Evolutionary conservation across 2,797 vertebrate species (phyloP).

Genomic region (Sternotherus odoratus): DNA sequence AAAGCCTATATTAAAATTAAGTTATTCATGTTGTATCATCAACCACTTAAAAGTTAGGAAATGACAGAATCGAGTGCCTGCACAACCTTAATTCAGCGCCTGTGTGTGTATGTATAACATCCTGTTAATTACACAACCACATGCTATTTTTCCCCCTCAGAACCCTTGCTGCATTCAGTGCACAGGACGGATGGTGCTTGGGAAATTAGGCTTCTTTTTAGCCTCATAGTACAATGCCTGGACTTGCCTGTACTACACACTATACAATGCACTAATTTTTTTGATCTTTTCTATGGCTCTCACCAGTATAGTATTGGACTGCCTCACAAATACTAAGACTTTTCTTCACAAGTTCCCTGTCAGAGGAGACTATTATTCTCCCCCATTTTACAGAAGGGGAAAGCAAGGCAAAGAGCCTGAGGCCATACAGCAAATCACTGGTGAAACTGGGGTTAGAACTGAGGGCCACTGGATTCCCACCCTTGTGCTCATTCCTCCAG

Average conservation of each 20-base stretch:
- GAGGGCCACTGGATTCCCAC: too few relatives aligned
- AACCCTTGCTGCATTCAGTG: not conserved
- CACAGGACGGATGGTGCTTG: not conserved
- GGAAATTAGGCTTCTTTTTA: not conserved
- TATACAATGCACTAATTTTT: not conserved
- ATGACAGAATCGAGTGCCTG: not conserved
- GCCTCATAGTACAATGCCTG: not conserved
- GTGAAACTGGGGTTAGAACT: not conserved
- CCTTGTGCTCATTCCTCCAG: not conserved
- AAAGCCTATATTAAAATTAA: not conserved
- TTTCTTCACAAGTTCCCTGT: not conserved
- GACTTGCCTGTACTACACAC: not conserved
- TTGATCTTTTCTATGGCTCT: not conserved
- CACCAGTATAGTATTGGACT: not conserved
- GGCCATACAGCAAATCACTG: not conserved
- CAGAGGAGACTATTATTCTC: not conserved
- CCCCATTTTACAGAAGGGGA: not conserved
- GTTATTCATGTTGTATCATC: not conserved
- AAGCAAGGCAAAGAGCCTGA: not conserved
- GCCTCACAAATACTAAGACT: accelerated
- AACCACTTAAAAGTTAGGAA: not conserved
- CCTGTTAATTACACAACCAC: not conserved
- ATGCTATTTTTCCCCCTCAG: not conserved
- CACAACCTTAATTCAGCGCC: not conserved
- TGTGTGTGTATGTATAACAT: not conserved